Conservation (phyloP, 2,113 vertebrate genomes). For the Promerops cafer region DNA sequence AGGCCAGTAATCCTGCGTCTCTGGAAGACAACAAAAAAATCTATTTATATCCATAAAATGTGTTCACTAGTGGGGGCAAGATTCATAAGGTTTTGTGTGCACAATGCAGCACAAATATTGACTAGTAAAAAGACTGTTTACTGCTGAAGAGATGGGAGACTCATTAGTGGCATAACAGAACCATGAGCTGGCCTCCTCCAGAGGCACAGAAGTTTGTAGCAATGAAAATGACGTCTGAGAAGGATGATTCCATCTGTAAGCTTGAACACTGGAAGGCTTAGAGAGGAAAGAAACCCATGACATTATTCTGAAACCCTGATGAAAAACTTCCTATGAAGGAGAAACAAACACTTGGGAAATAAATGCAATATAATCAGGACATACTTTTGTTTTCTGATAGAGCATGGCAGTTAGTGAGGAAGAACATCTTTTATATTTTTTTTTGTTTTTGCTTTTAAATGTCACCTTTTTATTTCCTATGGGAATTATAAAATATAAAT, state of each 20-base stretch:
- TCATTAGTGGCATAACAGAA: conserved; percentile 61
- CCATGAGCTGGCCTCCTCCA: conserved; percentile 59
- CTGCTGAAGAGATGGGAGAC: conserved; percentile 40
- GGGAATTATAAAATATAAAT: conserved; percentile 1
- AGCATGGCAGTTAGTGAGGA: background rate
- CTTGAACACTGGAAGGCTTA: conserved; percentile 39
- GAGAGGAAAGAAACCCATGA: background rate
- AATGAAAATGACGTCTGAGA: conserved; percentile 52
- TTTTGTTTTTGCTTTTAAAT: background rate
- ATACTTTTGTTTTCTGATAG: background rate
- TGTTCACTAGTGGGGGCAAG: background rate
- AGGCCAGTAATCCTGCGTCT: background rate
- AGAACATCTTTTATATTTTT: background rate
- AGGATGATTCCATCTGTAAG: conserved; percentile 61
- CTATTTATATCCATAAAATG: conserved; percentile 3
- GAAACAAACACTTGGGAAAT: conserved; percentile 26
- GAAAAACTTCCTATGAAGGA: conserved; percentile 42
- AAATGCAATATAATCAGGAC: conserved; percentile 25
- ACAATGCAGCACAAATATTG: conserved; percentile 34
- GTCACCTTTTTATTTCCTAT: background rate
- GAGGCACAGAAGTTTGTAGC: conserved; percentile 59
- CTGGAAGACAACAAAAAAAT: background rate
- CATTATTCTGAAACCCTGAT: conserved; percentile 60
- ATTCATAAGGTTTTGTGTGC: background rate
- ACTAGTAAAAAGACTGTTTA: conserved; percentile 53